Base-by-base conservation (phyloP, 2,888 invertebrate genomes). In the Cecidostiba fungosa region DNA sequence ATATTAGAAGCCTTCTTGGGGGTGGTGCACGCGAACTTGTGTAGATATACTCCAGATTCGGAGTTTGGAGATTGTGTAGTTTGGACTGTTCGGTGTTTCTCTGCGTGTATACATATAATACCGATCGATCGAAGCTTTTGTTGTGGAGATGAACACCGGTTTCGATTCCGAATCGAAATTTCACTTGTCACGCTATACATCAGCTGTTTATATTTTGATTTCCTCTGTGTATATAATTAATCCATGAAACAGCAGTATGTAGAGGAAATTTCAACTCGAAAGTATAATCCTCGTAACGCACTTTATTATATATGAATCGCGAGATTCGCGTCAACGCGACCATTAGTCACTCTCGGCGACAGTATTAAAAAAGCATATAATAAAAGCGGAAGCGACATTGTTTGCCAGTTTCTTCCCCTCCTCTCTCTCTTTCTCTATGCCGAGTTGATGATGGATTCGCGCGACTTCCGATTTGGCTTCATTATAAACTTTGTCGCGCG, bases 391-490 rank as follows among this genome's bases (percentile, higher is more conserved):
- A 69, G 66, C 69, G 39, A 59, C 76, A 32, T 69, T 43, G 54
- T 47, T 47, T 29, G 26, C 14, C 16, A 16, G n/a, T 77, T 14
- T 23, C 62, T 10, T 66, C 36, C n/a, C n/a, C n/a, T n/a, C n/a
- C n/a, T n/a, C n/a, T n/a, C n/a, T n/a, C n/a, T n/a, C n/a, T n/a
- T n/a, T n/a, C n/a, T n/a, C n/a, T n/a, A n/a, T 66, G 26, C 77
- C 32, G 36, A 4, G n/a, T 16, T n/a, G 62, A 77, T 50, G 77
- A 66, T 39, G 78, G 69, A 78, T 78, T 78, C 29, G 47, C n/a
- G 16, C 66, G 32, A 50, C 23, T 32, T 78, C 23, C 36, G 6
- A 70, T 50, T 54, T 29, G 29, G 54, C 54, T 47, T 78, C 78
- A 19, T 78, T 47, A 59, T 59, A 69, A 66, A 29, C 47, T 19